phyloP scores from a whole-genome alignment of 2,797 vertebrate genomes.

The Liasis olivaceus region DNA sequence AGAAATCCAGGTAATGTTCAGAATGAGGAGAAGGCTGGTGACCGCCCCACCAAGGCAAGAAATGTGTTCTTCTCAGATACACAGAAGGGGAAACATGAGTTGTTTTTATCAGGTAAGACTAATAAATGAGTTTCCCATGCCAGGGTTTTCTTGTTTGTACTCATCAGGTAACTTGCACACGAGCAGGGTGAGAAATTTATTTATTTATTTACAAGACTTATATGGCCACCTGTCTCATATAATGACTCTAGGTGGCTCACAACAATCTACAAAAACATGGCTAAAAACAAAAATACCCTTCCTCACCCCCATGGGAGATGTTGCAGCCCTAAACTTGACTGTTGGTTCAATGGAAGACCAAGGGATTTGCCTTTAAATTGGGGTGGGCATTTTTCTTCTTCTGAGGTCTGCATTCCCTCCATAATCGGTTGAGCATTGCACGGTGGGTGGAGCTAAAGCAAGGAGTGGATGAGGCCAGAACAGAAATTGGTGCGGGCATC shows the following conservation, averaged over 20 bases:
- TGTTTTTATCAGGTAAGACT: not conserved
- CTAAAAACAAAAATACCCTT: not conserved
- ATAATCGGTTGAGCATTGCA: not conserved
- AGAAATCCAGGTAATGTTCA: not conserved
- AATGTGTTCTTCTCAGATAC: not conserved
- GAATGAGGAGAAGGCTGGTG: not conserved
- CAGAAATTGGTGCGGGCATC: not conserved
- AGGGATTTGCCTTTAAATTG: not conserved
- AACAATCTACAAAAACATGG: not conserved
- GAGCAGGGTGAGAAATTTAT: not conserved
- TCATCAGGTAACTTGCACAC: not conserved
- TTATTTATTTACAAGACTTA: not conserved
- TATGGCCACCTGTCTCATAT: not conserved
- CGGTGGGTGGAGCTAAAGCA: not conserved
- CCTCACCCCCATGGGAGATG: not conserved
- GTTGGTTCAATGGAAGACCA: not conserved
- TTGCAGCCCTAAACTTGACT: not conserved
- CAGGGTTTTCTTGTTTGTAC: not conserved
- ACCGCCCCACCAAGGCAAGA: not conserved
- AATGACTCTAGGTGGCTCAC: not conserved
- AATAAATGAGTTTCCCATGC: not conserved
- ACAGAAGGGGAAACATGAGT: not conserved
- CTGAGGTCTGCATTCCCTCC: not conserved
- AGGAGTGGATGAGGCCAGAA: not conserved
- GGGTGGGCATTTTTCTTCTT: not conserved